Evolutionary conservation across 2,888 invertebrate genomes (phyloP).

Genomic region (Drosophila tripunctata): DNA sequence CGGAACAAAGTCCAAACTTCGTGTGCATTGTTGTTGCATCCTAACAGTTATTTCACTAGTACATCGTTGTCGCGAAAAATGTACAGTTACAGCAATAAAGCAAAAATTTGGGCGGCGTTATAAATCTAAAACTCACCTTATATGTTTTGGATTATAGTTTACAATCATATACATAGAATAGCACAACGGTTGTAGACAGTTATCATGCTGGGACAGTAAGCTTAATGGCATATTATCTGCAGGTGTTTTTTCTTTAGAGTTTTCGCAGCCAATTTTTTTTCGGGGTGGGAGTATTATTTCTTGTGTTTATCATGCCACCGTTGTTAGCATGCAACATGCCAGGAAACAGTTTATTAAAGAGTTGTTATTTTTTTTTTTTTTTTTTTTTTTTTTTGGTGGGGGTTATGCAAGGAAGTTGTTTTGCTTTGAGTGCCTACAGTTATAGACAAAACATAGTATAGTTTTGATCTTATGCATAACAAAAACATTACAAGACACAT

Average conservation of each 20-base stretch:
- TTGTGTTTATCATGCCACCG: conserved; percentile 52
- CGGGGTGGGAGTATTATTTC: not conserved
- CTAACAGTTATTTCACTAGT: no score
- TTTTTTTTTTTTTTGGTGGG: conserved; percentile 13
- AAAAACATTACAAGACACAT: conserved; percentile 51
- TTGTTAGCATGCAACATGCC: conserved; percentile 58
- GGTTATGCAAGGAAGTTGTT: conserved; percentile 9
- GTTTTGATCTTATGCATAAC: conserved; percentile 12
- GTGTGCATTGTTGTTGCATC: no score
- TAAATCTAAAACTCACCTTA: no score
- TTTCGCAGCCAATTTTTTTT: conserved; percentile 36
- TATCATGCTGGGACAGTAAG: conserved; percentile 53
- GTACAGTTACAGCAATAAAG: no score
- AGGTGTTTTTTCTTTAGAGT: not conserved
- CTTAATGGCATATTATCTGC: conserved; percentile 17
- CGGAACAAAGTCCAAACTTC: no score
- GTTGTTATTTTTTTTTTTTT: conserved; percentile 16
- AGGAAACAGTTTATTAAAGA: conserved; percentile 19
- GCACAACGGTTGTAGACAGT: conserved; percentile 17
- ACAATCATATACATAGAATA: conserved; percentile 17
- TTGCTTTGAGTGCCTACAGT: conserved; percentile 31
- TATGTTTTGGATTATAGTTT: conserved; percentile 14
- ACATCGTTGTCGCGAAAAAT: no score
- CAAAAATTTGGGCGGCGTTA: no score
- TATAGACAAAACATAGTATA: conserved; percentile 36